Percentiles rank a stretch among this genome's conserved stretches.
phyloP scores from a whole-genome alignment of 2,888 invertebrate genomes.

The Eumacrocentrus americanus region DNA sequence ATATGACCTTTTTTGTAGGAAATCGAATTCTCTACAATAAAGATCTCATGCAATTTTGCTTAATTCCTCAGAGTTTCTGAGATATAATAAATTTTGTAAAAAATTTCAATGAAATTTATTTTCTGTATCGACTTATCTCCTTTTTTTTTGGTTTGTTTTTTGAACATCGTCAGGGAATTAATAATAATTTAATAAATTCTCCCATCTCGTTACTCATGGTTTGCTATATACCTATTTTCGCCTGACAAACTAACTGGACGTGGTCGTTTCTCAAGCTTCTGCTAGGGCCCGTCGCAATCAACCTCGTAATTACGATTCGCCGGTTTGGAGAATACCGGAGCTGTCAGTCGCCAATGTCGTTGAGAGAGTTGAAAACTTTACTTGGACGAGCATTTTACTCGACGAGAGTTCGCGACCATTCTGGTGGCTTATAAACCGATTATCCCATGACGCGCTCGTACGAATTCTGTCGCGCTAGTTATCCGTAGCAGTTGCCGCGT shows the following conservation, averaged over 20 bases:
- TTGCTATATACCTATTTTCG: not conserved
- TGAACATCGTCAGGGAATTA: no score
- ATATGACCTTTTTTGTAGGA: no score
- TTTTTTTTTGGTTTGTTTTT: no score
- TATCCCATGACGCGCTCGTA: constrained; percentile 24
- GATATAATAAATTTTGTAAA: no score
- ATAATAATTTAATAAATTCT: no score
- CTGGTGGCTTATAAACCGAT: constrained; percentile 28
- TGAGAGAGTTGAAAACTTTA: constrained; percentile 20
- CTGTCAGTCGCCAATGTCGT: not conserved
- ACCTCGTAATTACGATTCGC: constrained; percentile 21
- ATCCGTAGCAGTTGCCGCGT: not conserved
- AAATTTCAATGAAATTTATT: no score
- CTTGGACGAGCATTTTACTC: constrained; percentile 12
- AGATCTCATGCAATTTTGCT: no score
- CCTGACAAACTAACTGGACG: not conserved
- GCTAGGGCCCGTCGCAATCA: constrained; percentile 16
- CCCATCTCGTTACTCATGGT: no score
- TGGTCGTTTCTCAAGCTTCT: no score
- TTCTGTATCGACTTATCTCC: no score
- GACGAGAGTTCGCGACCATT: constrained; percentile 5
- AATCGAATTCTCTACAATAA: no score
- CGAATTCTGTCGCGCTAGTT: constrained; percentile 7
- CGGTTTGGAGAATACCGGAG: constrained; percentile 12
- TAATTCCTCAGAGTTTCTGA: no score